phyloP scores from a whole-genome alignment of 2,113 vertebrate species.

The Acanthochromis polyacanthus region DNA sequence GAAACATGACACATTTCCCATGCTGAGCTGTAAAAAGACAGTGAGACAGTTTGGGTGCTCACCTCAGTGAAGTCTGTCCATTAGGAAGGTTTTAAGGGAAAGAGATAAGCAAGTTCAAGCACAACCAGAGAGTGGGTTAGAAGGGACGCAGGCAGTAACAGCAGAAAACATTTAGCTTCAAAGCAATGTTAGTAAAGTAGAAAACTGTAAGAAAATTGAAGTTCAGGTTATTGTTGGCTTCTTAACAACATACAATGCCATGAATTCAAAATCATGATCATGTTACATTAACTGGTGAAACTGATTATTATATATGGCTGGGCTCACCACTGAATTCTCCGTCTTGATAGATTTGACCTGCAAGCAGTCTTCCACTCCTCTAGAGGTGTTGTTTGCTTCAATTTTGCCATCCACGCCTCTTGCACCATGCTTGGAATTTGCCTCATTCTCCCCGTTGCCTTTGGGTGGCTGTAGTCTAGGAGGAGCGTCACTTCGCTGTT shows the following conservation, averaged over 20 bases:
- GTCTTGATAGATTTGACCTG: constrained; percentile 95
- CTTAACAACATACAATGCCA: neutral
- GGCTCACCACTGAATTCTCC: constrained; percentile 93
- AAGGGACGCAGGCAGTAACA: constrained; percentile 59
- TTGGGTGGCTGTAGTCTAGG: constrained; percentile 86
- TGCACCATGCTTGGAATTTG: constrained; percentile 82
- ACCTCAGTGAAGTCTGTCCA: constrained; percentile 97
- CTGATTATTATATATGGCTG: no score
- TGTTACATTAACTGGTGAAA: neutral
- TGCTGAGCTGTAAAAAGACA: neutral
- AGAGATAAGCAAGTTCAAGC: constrained; percentile 82
- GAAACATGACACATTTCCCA: constrained; percentile 20
- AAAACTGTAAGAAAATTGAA: constrained; percentile 13
- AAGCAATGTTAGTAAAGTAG: constrained; percentile 56
- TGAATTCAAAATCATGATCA: no score
- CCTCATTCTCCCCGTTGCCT: constrained; percentile 91
- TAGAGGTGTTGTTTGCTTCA: constrained; percentile 88
- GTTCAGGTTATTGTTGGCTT: neutral
- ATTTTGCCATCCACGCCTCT: constrained; percentile 82
- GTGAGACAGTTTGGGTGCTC: constrained; percentile 79
- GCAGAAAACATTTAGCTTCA: neutral
- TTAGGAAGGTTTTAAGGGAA: constrained; percentile 87
- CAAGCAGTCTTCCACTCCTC: constrained; percentile 88
- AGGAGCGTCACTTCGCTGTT: constrained; percentile 90
- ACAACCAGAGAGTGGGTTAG: constrained; percentile 63